Base-by-base conservation (phyloP, 1,140 invertebrate species). In the Eueides isabella region DNA sequence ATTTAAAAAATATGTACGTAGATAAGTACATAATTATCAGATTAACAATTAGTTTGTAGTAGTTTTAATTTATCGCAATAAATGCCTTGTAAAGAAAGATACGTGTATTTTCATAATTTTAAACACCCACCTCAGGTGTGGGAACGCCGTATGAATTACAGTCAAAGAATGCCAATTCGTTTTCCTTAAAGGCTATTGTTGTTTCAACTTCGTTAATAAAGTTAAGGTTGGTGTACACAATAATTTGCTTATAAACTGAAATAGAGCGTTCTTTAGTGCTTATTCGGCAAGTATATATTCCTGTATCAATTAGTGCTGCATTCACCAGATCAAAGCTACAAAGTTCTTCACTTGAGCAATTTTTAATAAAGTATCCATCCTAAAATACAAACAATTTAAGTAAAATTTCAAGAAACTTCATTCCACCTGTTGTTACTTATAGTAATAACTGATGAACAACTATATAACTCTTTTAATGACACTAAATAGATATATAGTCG, bases 131-230 rank as follows among this genome's bases (percentile, higher is more conserved):
- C 61, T 63, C 19, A 29, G 61, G 61, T 14, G 6, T 30, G 14
- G 61, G 28, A 16, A 16, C 28, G 5, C 61, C 61, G 16, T 12
- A 9, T 29, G 30, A 14, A 63, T 6, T 6, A 31, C 61, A 63
- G 30, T 63, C 30, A 30, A 63, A 63, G 7, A n/a, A 16, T 63
- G 30, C 61, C 30, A 31, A 30, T 30, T 63, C 61, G 16, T 31
- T 31, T 63, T 63, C 61, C 30, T 63, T 63, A 31, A 63, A 63
- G 5, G 28, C 61, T 31, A 63, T 63, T n/a, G 30, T 12, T 29
- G 61, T 29, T 29, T 63, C 26, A 1, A 63, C 61, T 16, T 63
- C 30, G 11, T 29, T n/a, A 30, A 7, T 30, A 31, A 63, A 63
- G 5, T n/a, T 2, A 5, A 28, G 61, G 16, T 63, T 9, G 28